A percentile compares a stretch with the other conserved stretches of the same genome.
Conservation (phyloP, 2,888 invertebrate genomes). For the Xestia sexstrigata region DNA sequence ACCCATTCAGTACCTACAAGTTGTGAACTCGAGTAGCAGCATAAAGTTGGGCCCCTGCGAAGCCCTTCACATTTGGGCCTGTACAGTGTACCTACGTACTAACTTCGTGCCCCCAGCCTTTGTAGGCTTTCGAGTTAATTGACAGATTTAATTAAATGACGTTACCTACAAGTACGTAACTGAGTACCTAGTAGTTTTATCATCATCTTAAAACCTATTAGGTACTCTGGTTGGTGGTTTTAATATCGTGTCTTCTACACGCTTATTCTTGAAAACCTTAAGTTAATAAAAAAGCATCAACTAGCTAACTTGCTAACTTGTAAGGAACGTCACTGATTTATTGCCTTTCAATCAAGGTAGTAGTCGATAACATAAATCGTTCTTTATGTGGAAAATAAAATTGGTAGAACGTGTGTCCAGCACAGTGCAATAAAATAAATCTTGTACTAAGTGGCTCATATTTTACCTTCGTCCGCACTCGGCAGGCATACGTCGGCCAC, state of each 20-base stretch:
- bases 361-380: conserved; percentile 45
- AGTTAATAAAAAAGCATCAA: conserved; percentile 11
- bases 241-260: not conserved
- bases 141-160: conserved; percentile 40
- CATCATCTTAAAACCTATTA: not conserved
- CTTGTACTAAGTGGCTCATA: conserved; percentile 85
- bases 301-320: not conserved
- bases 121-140: conserved; percentile 66
- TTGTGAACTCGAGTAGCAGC: conserved; percentile 66
- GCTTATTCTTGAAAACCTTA: not conserved
- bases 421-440: conserved; percentile 87
- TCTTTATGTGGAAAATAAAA: conserved; percentile 76
- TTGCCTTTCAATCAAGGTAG: conserved; percentile 42
- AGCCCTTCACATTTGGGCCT: conserved; percentile 74
- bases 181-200: not conserved
- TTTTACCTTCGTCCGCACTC: conserved; percentile 86
- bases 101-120: conserved; percentile 61
- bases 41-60: conserved; percentile 75
- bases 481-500: conserved; percentile 80
- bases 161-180: not conserved
- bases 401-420: conserved; percentile 75
- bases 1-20: conserved; percentile 61
- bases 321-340: conserved; percentile 31
- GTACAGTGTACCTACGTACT: conserved; percentile 2
- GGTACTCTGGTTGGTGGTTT: not conserved